Evolutionary conservation across 2,113 vertebrate genomes (phyloP).

Genomic region (Piaya cayana): DNA sequence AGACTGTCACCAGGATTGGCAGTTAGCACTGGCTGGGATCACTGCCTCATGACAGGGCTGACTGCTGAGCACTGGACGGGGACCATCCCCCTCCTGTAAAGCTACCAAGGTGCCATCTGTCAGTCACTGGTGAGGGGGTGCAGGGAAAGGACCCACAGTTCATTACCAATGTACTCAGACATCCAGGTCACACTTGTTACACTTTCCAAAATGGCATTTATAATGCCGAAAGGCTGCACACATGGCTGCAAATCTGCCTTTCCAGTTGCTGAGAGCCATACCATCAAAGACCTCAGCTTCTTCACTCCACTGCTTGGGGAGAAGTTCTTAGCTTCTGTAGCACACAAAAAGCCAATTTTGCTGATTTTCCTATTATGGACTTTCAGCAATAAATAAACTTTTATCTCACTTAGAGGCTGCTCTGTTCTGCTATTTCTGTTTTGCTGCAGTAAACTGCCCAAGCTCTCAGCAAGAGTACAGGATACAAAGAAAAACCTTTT

Average conservation of each 20-base stretch:
- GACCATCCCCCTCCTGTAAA: not conserved
- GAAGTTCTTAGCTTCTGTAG: not conserved
- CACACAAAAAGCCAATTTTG: not conserved
- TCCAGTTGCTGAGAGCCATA: not conserved
- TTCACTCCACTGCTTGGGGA: not conserved
- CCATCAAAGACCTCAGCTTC: not conserved
- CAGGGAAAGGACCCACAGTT: not conserved
- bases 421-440: not conserved
- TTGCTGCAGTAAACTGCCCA: not conserved
- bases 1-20: not conserved
- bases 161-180: not conserved
- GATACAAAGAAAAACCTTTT: not conserved
- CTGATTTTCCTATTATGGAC: not conserved
- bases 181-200: not conserved
- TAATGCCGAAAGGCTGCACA: not conserved
- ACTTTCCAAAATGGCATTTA: not conserved
- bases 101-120: not conserved
- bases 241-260: not conserved
- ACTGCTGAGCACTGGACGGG: not conserved
- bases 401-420: not conserved
- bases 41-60: accelerated
- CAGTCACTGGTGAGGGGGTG: not conserved
- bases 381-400: not conserved
- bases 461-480: not conserved
- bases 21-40: not conserved